Percentiles rank a stretch among this genome's conserved stretches.
phyloP scores from a whole-genome alignment of 1,140 invertebrate genomes.

The Trissolcus basalis region DNA sequence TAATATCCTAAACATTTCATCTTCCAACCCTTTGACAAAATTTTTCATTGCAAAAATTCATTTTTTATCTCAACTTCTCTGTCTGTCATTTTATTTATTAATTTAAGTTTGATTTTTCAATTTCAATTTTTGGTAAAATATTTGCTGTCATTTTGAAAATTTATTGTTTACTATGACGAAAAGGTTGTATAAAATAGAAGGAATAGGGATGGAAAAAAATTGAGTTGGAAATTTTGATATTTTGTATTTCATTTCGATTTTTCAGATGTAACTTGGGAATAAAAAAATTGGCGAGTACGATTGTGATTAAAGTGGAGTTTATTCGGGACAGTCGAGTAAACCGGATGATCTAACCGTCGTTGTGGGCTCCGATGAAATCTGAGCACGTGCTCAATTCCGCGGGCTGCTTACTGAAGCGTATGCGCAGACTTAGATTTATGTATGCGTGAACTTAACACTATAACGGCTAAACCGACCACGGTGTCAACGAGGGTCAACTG shows the following conservation, averaged over 20 bases:
- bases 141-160: too few species aligned
- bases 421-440: slow-evolving; percentile 73
- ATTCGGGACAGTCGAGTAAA: slow-evolving; percentile 54
- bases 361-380: slow-evolving; percentile 71
- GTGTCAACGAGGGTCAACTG: slow-evolving; percentile 76
- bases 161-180: too few species aligned
- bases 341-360: slow-evolving; percentile 72
- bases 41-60: neutral
- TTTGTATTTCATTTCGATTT: too few species aligned
- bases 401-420: slow-evolving; percentile 65
- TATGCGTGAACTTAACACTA: slow-evolving; percentile 74
- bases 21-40: neutral
- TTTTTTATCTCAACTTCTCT: neutral
- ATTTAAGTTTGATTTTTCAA: too few species aligned
- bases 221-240: too few species aligned
- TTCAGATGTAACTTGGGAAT: too few species aligned
- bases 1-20: neutral
- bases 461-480: slow-evolving; percentile 74
- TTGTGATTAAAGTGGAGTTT: slow-evolving; percentile 28
- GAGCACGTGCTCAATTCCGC: slow-evolving; percentile 74
- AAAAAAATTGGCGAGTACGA: neutral
- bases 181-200: too few species aligned
- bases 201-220: too few species aligned
- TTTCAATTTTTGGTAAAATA: too few species aligned
- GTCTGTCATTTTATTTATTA: too few species aligned